Percentiles rank a stretch among this genome's conserved stretches.
These are phyloP conservation scores for Acrossocheilus fasciatus DNA, from an alignment of 2,797 vertebrate species.

Conservation along the genomic window DNA sequence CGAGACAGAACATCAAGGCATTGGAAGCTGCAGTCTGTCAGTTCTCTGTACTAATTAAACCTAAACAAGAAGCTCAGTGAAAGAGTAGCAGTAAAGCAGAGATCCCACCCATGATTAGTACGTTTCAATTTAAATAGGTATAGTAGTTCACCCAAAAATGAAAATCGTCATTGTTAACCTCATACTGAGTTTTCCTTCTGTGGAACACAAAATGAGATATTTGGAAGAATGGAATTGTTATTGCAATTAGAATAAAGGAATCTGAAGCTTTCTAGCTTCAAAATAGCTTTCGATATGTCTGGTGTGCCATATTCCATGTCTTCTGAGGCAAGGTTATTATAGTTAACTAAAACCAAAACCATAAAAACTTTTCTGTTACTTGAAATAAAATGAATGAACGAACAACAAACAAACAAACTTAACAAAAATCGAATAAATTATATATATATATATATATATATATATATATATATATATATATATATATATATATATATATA, in stretches of 20 bases:
- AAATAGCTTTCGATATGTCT: not conserved
- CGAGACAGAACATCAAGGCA: conserved; percentile 83
- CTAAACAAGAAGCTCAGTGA: conserved; percentile 74
- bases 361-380: not conserved
- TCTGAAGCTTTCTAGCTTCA: not conserved
- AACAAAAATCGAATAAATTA: not conserved
- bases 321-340: not conserved
- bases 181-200: not conserved
- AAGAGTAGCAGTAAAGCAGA: conserved; percentile 68
- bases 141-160: not conserved
- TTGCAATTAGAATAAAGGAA: not conserved
- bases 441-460: no score
- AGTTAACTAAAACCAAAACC: not conserved
- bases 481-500: no score
- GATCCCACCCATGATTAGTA: conserved; percentile 68
- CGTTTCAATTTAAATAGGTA: conserved; percentile 3
- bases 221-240: not conserved
- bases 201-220: no score
- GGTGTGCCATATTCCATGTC: not conserved
- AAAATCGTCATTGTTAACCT: not conserved
- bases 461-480: no score
- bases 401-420: not conserved
- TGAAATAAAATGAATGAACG: not conserved
- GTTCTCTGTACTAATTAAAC: conserved; percentile 83
- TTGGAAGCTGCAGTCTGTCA: conserved; percentile 77